Conservation (phyloP, 2,113 vertebrate genomes). For the Neolamprologus sp. region DNA sequence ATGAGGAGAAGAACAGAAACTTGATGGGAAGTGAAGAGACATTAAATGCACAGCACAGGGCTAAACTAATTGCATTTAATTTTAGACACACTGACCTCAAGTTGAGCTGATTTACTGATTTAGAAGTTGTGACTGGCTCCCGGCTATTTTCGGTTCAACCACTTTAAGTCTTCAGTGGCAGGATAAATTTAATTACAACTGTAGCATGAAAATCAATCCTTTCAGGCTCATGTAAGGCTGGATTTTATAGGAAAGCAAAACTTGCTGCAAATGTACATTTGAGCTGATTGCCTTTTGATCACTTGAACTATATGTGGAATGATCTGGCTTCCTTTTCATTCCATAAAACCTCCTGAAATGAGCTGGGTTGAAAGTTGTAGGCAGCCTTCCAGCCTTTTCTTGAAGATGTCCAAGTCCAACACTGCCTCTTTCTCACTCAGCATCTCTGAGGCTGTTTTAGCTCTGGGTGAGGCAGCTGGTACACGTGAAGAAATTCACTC, state of each 20-base stretch:
- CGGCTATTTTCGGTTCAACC: neutral
- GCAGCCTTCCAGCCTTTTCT: neutral
- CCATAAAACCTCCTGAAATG: neutral
- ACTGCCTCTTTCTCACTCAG: neutral
- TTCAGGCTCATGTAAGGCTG: neutral
- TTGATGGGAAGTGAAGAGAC: neutral
- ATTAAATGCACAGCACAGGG: neutral
- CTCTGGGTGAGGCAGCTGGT: neutral
- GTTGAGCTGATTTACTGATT: constrained; percentile 10
- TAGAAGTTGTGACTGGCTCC: neutral
- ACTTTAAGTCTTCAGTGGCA: neutral
- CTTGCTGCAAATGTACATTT: neutral
- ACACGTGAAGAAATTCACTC: neutral
- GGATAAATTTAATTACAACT: neutral
- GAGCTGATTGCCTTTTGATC: neutral
- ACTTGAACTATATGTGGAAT: neutral
- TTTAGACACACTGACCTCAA: constrained; percentile 17
- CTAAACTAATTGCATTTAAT: constrained; percentile 1
- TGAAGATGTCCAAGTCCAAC: neutral
- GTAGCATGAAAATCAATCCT: neutral
- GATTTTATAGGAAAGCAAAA: neutral
- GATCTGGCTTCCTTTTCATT: neutral
- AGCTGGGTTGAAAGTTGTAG: neutral
- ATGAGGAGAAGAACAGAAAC: neutral
- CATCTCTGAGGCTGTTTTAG: neutral